Conservation (phyloP, 2,113 vertebrate species). For the Butorides virescens region DNA sequence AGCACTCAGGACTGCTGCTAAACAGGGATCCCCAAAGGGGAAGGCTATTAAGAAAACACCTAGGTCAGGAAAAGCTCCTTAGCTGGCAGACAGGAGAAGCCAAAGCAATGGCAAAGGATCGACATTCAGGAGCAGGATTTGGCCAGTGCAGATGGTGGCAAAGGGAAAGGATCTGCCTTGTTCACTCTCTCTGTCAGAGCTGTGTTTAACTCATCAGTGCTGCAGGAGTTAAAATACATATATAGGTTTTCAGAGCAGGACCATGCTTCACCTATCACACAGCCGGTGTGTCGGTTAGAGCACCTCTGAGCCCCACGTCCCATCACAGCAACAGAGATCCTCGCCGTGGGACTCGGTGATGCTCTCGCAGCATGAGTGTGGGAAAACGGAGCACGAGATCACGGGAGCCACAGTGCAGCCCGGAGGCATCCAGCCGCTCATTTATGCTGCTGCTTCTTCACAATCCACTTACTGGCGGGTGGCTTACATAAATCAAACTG, state of each 20-base stretch:
- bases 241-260: neutral
- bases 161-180: neutral
- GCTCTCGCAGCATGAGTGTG: neutral
- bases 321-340: neutral
- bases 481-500: neutral
- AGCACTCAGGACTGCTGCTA: neutral
- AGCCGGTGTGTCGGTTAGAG: fast-evolving
- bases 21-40: neutral
- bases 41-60: neutral
- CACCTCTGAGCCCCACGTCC: neutral
- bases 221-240: neutral
- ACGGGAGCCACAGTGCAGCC: neutral
- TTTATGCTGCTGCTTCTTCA: neutral
- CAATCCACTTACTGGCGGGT: neutral
- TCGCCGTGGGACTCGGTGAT: neutral
- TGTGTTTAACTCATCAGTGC: neutral
- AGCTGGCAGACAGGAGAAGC: neutral
- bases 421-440: neutral
- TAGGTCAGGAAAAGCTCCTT: neutral
- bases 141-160: neutral
- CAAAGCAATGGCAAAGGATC: neutral
- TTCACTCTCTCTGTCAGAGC: neutral
- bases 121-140: neutral
- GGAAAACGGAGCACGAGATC: neutral
- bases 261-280: neutral